phyloP scores from a whole-genome alignment of 2,113 vertebrate genomes.

The Myotis brandtii region DNA sequence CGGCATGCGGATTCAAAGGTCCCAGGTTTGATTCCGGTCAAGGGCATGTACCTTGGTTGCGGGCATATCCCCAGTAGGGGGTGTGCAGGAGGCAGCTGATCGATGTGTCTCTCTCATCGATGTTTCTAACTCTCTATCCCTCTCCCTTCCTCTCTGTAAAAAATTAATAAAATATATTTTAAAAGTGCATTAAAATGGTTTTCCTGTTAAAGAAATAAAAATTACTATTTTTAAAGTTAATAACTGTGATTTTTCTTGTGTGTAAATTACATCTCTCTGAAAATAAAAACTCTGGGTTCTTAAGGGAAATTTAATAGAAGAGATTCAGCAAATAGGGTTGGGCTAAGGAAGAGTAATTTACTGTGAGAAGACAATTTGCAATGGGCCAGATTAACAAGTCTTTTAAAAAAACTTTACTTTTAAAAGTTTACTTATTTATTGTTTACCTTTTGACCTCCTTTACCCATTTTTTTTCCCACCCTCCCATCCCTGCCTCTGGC shows the following conservation, averaged over 20 bases:
- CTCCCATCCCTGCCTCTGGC: not conserved
- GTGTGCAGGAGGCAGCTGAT: no score
- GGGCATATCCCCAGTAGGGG: no score
- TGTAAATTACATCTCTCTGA: not conserved
- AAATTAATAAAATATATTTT: no score
- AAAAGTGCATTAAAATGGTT: not conserved
- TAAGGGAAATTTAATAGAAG: not conserved
- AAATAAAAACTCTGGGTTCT: not conserved
- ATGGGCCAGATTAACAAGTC: not conserved
- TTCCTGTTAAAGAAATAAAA: constrained; percentile 15
- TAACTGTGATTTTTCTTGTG: not conserved
- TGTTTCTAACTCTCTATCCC: no score
- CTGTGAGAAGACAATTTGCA: not conserved
- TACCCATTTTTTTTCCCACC: not conserved
- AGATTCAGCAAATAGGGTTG: not conserved
- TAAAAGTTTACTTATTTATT: not conserved
- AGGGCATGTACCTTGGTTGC: no score
- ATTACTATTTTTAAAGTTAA: not conserved
- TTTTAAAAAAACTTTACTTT: not conserved
- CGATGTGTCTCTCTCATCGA: no score
- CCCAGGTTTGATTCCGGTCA: no score
- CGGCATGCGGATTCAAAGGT: no score
- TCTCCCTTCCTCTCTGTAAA: no score
- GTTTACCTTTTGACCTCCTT: not conserved
- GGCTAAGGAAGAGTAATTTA: not conserved